Evolutionary conservation across 2,888 invertebrate species (phyloP).

Genomic region (Hypercompe scribonia): DNA sequence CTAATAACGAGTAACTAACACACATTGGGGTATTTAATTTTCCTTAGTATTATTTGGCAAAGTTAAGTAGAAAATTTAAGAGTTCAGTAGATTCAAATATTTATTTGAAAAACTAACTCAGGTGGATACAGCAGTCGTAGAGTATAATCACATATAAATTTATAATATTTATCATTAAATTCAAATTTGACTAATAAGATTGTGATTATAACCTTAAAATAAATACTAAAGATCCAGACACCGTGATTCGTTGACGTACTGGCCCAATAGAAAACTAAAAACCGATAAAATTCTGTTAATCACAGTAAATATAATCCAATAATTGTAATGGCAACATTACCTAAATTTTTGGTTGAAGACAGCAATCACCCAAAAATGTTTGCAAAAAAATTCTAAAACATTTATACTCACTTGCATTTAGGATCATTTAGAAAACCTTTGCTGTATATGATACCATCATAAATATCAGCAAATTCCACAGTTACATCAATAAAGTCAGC

Average conservation of each 20-base stretch:
- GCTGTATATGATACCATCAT: slow-evolving; percentile 90
- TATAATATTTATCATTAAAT: too few species aligned
- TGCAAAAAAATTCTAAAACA: neutral
- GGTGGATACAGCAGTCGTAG: too few species aligned
- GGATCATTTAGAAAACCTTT: slow-evolving; percentile 89
- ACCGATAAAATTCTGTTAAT: neutral
- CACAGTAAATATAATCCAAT: neutral
- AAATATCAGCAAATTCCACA: slow-evolving; percentile 88
- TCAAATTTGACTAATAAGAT: neutral
- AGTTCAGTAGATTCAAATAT: too few species aligned
- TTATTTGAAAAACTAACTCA: too few species aligned
- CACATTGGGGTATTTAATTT: too few species aligned
- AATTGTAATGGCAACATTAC: neutral
- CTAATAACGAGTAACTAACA: too few species aligned
- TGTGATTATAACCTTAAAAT: too few species aligned
- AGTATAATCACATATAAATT: too few species aligned
- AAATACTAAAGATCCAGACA: neutral
- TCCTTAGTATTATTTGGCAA: too few species aligned
- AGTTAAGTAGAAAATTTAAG: too few species aligned
- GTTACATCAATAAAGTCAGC: slow-evolving; percentile 87
- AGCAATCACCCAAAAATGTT: neutral
- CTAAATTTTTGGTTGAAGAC: neutral
- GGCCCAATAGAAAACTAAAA: neutral
- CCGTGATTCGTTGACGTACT: neutral
- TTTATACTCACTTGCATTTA: slow-evolving; percentile 88